Base-by-base conservation (phyloP, 2,797 vertebrate species). In the Muraenolepis orangiensis region DNA sequence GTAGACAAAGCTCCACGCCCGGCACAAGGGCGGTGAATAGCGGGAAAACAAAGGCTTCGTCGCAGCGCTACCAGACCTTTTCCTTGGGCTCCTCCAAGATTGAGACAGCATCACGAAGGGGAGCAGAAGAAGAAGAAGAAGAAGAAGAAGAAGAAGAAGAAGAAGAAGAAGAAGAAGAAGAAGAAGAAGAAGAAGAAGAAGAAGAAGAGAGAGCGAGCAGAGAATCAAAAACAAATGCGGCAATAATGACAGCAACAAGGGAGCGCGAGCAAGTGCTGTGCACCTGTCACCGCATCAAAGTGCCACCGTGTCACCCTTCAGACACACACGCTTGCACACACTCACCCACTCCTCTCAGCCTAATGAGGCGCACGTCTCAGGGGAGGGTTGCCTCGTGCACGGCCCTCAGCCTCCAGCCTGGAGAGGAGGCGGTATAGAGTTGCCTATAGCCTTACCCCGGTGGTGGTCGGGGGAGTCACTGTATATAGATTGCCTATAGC, bases 321-420 rank as follows among this genome's bases (percentile, higher is more conserved):
- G 3, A 34, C 46, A 51, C 46, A 20, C 40, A 18, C 42, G 80
- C 84, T 81, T 28, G 77, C 84, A 86, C 86, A 78, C 86, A 79
- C 84, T 84, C 87, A 82, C 87, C 85, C 83, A 88, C 88, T 91
- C 87, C 78, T 87, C 83, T 82, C 83, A 84, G 83, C 86, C 84
- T 90, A 92, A 93, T 92, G 91, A 93, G 91, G 85, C 89, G 87
- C 89, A 87, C 81, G 86, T 82, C 80, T 85, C 81, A 87, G 84
- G 70, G 81, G n/a, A n/a, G 85, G 80, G 82, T 72, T 5, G 20
- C 51, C 51, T 81, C 38, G 38, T 3, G 77, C 81, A 75, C 28
- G 28, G 12, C 80, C 26, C 72, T 26, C 82, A 51, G 42, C 16
- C 16, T 10, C 36, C 36, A 38, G 11, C 36, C 2, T 10, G 23